Evolutionary conservation across 2,888 invertebrate species (phyloP).

Genomic region (Hirtodrosophila duncani): DNA sequence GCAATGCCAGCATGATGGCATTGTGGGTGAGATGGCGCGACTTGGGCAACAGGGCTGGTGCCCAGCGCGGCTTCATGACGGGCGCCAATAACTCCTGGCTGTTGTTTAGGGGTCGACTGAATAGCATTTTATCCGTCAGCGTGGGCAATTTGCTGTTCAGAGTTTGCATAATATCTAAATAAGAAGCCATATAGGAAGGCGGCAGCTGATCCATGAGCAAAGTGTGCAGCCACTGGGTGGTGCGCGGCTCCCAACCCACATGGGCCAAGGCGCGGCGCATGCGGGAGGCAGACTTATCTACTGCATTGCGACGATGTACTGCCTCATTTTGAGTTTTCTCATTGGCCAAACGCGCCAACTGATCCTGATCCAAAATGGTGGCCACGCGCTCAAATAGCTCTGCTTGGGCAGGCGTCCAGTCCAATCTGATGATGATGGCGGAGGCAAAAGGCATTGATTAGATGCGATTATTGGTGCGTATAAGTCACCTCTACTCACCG

Average conservation of each 20-base stretch:
- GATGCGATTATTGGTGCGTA: not conserved
- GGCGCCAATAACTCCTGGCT: constrained; percentile 83
- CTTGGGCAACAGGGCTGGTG: constrained; percentile 84
- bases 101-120: constrained; percentile 80
- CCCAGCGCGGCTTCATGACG: constrained; percentile 83
- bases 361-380: constrained; percentile 83
- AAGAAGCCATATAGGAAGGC: constrained; percentile 83
- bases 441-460: not conserved
- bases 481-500: constrained; percentile 78
- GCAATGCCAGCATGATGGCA: constrained; percentile 83
- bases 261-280: constrained; percentile 84
- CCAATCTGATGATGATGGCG: constrained; percentile 75
- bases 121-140: constrained; percentile 86
- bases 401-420: constrained; percentile 83
- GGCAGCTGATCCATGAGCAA: constrained; percentile 84
- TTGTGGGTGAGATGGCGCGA: constrained; percentile 84
- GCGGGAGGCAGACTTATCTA: constrained; percentile 84
- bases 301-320: constrained; percentile 83
- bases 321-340: constrained; percentile 82
- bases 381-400: constrained; percentile 83
- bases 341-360: constrained; percentile 82
- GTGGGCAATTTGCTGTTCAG: constrained; percentile 84
- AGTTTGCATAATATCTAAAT: constrained; percentile 88
- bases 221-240: constrained; percentile 88
- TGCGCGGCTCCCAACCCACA: constrained; percentile 85